A percentile compares a stretch with the other conserved stretches of the same genome.
These are phyloP conservation scores for Fregetta grallaria DNA, from an alignment of 2,113 vertebrate species.

Conservation along the genomic window DNA sequence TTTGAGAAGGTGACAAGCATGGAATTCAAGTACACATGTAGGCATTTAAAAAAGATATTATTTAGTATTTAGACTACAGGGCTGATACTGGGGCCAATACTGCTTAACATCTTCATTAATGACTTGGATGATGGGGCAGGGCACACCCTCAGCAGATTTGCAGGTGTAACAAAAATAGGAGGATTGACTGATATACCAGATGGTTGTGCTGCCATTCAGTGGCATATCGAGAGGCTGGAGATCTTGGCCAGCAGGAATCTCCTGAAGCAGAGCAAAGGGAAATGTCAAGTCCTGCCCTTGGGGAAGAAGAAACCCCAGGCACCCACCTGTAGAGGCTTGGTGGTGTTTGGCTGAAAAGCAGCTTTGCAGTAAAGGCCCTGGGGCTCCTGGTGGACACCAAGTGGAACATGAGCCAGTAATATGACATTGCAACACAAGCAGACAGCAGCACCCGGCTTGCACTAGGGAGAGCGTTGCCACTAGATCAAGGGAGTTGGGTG, in stretches of 20 bases:
- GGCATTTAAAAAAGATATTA: neutral
- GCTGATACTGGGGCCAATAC: neutral
- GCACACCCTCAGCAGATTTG: neutral
- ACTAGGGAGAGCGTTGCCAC: rapidly evolving
- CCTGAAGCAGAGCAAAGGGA: neutral
- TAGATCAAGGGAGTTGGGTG: neutral
- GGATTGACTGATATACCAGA: neutral
- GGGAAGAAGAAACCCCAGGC: neutral
- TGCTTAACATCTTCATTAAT: neutral
- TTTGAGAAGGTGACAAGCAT: neutral
- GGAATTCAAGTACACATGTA: neutral
- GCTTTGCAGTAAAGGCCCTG: neutral
- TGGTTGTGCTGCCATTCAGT: neutral
- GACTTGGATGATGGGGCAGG: neutral
- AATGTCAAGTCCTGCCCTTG: neutral
- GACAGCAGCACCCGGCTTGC: neutral
- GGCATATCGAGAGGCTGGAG: neutral
- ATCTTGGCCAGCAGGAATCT: neutral
- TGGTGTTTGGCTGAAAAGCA: neutral
- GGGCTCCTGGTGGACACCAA: neutral
- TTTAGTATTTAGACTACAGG: neutral
- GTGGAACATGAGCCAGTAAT: neutral
- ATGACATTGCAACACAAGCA: rapidly evolving
- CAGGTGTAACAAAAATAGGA: neutral
- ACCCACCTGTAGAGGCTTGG: neutral